A percentile compares a stretch with the other conserved stretches of the same genome.
These are phyloP conservation scores for Xestobium rufovillosum DNA, from an alignment of 2,888 invertebrate species.

Conservation along the genomic window DNA sequence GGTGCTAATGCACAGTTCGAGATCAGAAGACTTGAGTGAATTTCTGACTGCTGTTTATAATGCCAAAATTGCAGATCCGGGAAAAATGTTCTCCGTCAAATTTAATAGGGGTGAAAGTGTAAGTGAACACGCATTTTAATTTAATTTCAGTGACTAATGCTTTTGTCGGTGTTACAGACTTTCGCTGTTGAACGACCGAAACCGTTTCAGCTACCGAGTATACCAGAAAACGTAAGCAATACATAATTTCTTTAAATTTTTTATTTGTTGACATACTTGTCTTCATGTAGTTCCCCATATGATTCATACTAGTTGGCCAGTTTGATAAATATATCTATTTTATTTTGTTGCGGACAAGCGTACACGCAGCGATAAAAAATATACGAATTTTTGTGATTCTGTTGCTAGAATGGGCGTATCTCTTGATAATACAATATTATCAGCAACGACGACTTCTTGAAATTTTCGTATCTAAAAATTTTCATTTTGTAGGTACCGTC, in stretches of 20 bases:
- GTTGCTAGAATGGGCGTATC: too few species aligned
- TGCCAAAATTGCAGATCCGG: conserved; percentile 61
- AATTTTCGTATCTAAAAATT: too few species aligned
- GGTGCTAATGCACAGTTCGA: conserved; percentile 58
- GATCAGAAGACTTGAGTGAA: conserved; percentile 50
- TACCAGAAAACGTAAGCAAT: conserved; percentile 87
- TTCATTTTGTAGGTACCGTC: too few species aligned
- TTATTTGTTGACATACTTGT: neutral
- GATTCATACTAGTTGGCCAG: conserved; percentile 5
- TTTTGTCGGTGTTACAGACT: conserved; percentile 50
- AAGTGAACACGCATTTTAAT: conserved; percentile 30
- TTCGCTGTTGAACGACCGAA: conserved; percentile 74
- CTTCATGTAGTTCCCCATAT: conserved; percentile 2
- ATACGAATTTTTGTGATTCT: too few species aligned
- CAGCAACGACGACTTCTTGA: too few species aligned
- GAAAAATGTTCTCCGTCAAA: conserved; percentile 55
- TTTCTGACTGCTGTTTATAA: conserved; percentile 63
- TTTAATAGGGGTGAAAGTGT: conserved; percentile 54
- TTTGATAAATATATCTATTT: too few species aligned
- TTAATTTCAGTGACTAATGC: neutral
- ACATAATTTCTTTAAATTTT: conserved; percentile 5
- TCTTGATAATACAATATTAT: too few species aligned
- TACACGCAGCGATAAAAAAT: too few species aligned
- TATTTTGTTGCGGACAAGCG: too few species aligned
- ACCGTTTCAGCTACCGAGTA: conserved; percentile 80